phyloP scores from a whole-genome alignment of 2,888 invertebrate species.

The Drosophila emarginata region DNA sequence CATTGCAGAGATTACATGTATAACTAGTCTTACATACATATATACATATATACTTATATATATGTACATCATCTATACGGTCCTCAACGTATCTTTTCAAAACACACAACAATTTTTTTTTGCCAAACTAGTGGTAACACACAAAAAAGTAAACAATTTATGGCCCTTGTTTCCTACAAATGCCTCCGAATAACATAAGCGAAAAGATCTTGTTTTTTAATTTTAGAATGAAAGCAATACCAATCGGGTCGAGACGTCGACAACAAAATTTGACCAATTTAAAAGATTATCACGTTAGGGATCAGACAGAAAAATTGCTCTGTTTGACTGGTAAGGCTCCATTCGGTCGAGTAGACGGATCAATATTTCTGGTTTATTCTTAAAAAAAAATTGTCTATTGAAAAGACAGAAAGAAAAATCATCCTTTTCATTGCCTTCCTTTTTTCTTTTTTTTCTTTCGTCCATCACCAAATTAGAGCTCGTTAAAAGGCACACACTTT shows the following conservation, averaged over 20 bases:
- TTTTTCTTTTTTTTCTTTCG: conserved; percentile 40
- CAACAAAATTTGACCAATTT: conserved; percentile 64
- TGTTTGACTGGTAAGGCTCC: conserved; percentile 36
- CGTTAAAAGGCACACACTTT: conserved; percentile 75
- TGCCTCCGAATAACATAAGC: conserved; percentile 64
- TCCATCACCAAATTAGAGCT: conserved; percentile 72
- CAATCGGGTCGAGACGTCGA: conserved; percentile 36
- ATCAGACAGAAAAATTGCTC: conserved; percentile 43
- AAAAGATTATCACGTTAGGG: conserved; percentile 78
- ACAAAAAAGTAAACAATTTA: conserved; percentile 49
- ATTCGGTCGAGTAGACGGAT: conserved; percentile 56
- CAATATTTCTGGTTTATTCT: conserved; percentile 53
- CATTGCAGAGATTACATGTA: conserved; percentile 35
- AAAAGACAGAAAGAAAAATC: conserved; percentile 29
- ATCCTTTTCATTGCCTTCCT: conserved; percentile 20
- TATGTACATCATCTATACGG: conserved; percentile 1
- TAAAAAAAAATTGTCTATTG: conserved; percentile 49
- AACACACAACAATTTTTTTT: conserved; percentile 62
- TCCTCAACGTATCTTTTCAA: conserved; percentile 24
- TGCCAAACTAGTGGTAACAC: conserved; percentile 60
- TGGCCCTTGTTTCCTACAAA: conserved; percentile 51
- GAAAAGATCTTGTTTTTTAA: conserved; percentile 71
- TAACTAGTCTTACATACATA: conserved; percentile 18
- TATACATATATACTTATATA: too few species aligned
- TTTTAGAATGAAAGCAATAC: conserved; percentile 49